phyloP scores from a whole-genome alignment of 2,797 vertebrate species.

The Cyclura pinguis region DNA sequence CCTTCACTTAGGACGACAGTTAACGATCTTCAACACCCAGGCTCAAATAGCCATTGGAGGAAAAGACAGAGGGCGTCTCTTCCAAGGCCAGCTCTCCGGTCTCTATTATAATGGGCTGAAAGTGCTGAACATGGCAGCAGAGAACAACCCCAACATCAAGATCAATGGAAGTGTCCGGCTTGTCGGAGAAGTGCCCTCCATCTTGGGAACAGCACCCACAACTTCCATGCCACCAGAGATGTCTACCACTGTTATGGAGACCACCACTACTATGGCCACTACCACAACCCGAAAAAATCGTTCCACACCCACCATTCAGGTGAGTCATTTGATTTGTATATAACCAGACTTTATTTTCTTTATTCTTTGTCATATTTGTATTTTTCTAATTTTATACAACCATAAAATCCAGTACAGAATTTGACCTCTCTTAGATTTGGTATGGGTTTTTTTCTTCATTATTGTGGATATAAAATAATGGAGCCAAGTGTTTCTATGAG shows the following conservation, averaged over 20 bases:
- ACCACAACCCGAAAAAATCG: conserved; percentile 96
- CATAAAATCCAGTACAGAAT: conserved; percentile 18
- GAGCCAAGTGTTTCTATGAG: background rate
- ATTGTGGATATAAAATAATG: background rate
- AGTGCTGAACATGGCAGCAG: conserved; percentile 96
- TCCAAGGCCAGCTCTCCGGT: conserved; percentile 97
- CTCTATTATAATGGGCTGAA: conserved; percentile 98
- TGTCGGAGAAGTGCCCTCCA: conserved; percentile 93
- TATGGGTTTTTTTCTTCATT: conserved; percentile 3
- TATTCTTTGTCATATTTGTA: background rate
- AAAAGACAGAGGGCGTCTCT: conserved; percentile 91
- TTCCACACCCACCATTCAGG: conserved; percentile 93
- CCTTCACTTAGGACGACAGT: conserved; percentile 91
- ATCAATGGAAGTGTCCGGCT: conserved; percentile 97
- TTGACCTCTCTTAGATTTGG: background rate
- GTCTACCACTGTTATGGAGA: conserved; percentile 96
- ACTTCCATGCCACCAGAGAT: conserved; percentile 93
- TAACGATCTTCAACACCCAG: conserved; percentile 99
- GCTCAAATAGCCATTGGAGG: conserved; percentile 95
- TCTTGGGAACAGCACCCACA: conserved; percentile 90
- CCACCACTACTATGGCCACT: conserved; percentile 97
- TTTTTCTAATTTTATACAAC: background rate
- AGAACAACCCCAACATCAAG: conserved; percentile 93
- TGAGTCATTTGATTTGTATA: conserved; percentile 66
- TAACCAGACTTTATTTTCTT: background rate